These are phyloP conservation scores for Phylloscopus whistleri DNA, from an alignment of 2,113 vertebrate species.

Conservation along the genomic window DNA sequence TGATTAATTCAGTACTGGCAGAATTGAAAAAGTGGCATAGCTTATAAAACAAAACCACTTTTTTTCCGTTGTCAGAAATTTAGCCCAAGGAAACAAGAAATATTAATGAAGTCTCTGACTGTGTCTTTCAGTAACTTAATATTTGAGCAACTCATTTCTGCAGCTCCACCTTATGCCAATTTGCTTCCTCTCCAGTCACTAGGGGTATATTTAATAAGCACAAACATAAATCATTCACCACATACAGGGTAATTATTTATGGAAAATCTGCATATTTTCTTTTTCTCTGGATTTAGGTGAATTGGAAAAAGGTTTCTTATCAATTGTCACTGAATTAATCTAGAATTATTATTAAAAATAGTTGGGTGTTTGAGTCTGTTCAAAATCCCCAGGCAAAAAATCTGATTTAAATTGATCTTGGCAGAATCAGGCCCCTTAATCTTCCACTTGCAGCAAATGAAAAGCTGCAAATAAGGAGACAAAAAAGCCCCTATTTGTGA, in stretches of 20 bases:
- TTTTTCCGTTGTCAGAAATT: neutral
- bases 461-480: neutral
- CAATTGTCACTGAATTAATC: neutral
- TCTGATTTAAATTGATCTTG: neutral
- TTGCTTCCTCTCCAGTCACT: slow-evolving; percentile 8
- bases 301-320: neutral
- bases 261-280: neutral
- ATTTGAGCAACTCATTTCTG: slow-evolving; percentile 14
- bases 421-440: neutral
- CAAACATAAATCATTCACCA: slow-evolving; percentile 16
- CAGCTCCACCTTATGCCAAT: neutral
- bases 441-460: neutral
- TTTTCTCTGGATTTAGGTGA: neutral
- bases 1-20: neutral
- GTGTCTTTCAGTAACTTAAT: neutral
- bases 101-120: slow-evolving; percentile 24
- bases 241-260: neutral
- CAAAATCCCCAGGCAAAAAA: neutral
- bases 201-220: neutral
- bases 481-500: neutral
- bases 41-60: neutral
- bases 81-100: slow-evolving; percentile 23
- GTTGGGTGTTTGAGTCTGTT: neutral
- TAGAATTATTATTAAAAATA: neutral
- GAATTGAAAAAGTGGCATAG: neutral